Evolutionary conservation across 1,140 invertebrate species (phyloP), one percentile per base, ranked within the genome.

Genomic region (Cotesia vestalis): DNA sequence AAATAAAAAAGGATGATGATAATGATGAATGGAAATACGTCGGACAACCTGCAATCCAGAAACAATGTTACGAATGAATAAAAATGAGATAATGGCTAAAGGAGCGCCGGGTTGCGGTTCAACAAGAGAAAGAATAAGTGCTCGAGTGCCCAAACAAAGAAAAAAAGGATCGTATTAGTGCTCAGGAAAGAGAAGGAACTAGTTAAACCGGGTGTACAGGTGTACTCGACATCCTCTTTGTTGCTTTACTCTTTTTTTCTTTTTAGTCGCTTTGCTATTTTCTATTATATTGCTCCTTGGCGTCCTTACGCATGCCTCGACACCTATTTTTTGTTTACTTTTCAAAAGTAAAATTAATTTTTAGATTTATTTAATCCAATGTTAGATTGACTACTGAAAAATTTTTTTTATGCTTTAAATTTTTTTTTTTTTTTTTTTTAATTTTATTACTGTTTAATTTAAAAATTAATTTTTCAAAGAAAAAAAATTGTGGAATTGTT

Each of bases 51-150:
- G 72, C 77, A 79, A 79, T 79, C 71, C 75, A 79, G 77, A 78
- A 79, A 79, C 78, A 79, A 79, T 79, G 78, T 77, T 72, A 73
- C 66, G 77, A 78, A 78, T 79, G 78, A 79, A 79, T 79, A 79
- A 79, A 79, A 79, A 75, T 78, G 78, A 78, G 75, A 79, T 79
- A 78, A 79, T 79, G 59, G 71, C 73, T 75, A 71, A 57, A 51
- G 68, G 63, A 70, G 34, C 66, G 36, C 55, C 62, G 17, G 71
- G 17, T 53, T 67, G 66, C 35, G 66, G 66, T 67, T 67, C 51
- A 67, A 36, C 34, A 8, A 17, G 73, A 73, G 73, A 74, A 75
- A 77, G 73, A 73, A 77, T 75, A 68, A 75, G 72, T 66, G 72
- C 27, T 27, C 27, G 75, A 76, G 74, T 27, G 27, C 27, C 27